These are phyloP conservation scores for Tokudaia tokunoshimensis DNA, from an alignment of 2,797 vertebrate species.

Conservation along the genomic window DNA sequence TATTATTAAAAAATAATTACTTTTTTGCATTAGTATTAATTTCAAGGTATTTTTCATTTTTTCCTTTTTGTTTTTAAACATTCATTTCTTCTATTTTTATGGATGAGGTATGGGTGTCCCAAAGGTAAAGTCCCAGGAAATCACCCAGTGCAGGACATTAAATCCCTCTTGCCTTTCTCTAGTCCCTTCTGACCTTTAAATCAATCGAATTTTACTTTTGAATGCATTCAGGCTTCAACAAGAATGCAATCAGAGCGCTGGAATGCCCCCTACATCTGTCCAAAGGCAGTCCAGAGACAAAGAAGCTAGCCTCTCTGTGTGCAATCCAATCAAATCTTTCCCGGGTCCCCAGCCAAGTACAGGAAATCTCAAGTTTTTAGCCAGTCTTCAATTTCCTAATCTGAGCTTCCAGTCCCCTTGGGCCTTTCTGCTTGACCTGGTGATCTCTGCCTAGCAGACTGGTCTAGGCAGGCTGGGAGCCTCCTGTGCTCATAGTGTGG, in stretches of 20 bases:
- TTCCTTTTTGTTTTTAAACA: not conserved
- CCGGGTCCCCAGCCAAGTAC: constrained; percentile 9
- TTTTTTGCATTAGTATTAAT: constrained; percentile 7
- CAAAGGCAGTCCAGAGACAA: constrained; percentile 55
- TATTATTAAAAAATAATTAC: too few relatives aligned
- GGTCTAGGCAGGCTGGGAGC: not conserved
- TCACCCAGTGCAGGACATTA: constrained; percentile 65
- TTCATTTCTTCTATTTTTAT: constrained; percentile 37
- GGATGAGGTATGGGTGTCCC: not conserved
- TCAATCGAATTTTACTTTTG: constrained; percentile 79
- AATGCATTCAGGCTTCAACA: constrained; percentile 74
- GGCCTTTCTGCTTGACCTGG: constrained; percentile 69
- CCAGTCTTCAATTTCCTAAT: constrained; percentile 79
- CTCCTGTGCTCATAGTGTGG: constrained; percentile 27
- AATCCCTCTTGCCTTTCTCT: constrained; percentile 62
- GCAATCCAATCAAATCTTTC: constrained; percentile 72
- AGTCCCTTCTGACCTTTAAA: constrained; percentile 70
- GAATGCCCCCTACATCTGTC: constrained; percentile 66
- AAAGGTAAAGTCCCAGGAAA: constrained; percentile 36
- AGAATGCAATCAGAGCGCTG: constrained; percentile 69
- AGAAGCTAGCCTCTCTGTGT: constrained; percentile 14
- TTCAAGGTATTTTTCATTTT: not conserved
- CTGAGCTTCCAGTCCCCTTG: constrained; percentile 52
- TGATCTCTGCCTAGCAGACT: constrained; percentile 21
- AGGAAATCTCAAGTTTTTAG: constrained; percentile 78